Evolutionary conservation across 2,888 invertebrate genomes (phyloP), one percentile per base, ranked within the genome.

Genomic region (Xestia rhomboidea): DNA sequence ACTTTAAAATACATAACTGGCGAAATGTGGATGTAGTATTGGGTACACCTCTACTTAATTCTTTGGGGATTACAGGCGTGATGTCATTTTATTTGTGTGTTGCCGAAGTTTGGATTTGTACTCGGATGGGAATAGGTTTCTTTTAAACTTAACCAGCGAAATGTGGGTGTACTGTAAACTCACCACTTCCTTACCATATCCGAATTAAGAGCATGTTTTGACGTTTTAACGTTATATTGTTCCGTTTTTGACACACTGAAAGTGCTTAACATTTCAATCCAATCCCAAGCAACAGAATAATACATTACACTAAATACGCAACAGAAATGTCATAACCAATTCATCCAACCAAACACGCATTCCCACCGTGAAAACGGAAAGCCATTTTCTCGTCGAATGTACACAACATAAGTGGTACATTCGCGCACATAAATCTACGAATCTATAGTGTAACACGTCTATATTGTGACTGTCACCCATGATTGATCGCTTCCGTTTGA

Each of bases 401-500:
- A 82, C 71, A 73, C 68, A 71, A 41, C 67, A 67, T 82, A 75
- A 78, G 78, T 77, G 72, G 68, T 76, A 85, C 71, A 82, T 67
- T 78, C 76, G 68, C 78, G 70, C 69, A 80, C 84, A 82, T 85
- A 85, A 87, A 88, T 88, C 84, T 83, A 76, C 79, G 81, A 88
- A 89, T 88, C 82, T 84, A 81, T 87, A 86, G 68, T 84, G 77
- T 83, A 75, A 84, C 84, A 86, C 81, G 86, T 89, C 89, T 89
- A 90, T 91, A 91, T 90, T 91, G 91, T 89, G 80, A 89, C 85
- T 92, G 94, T 94, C 93, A 86, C 86, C 63, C 68, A 90, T 93
- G 93, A 94, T 94, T 92, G 92, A 94, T 94, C 87, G 90, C 89
- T 92, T 93, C 93, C 93, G 90, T 86, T 88, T 90, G 91, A 87